Base-by-base conservation (phyloP, 1,140 invertebrate genomes). In the Gryon sp. region DNA sequence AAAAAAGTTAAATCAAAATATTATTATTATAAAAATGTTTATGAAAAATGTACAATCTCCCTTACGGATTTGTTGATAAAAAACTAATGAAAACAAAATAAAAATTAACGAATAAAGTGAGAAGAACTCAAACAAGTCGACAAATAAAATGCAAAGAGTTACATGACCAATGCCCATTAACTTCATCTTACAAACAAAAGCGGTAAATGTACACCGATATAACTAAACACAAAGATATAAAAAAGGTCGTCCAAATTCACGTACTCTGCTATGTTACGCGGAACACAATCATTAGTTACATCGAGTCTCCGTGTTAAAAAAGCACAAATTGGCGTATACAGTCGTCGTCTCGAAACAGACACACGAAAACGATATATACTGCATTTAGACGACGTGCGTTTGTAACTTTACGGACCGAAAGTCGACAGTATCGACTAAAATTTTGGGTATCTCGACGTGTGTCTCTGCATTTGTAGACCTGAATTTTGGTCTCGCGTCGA, bases 221-320 rank as follows among this genome's bases (percentile, higher is more conserved):
- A 30, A 68, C 30, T 34, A 57, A 24, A 57, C 30, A 68, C 50
- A 68, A 57, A n/a, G n/a, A n/a, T n/a, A n/a, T n/a, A n/a, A n/a
- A n/a, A n/a, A 57, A 53, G 45, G 20, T 32, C 30, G 19, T 59
- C 26, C 12, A 41, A 68, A 69, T 59, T 69, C 45, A 50, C 43
- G 53, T 69, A 43, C 15, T 70, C 43, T 57, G 43, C 53, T 46
- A 52, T 28, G 34, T 45, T 30, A 70, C 57, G 38, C 66, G 55
- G 41, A 60, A 70, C 43, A 53, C 52, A 70, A 55, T 70, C 36
- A 70, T 70, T 70, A 70, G 66, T 70, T 70, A 70, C 66, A 70
- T 45, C 38, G 55, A 60, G 24, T 48, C 0, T 69, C 45, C 65
- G 41, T 50, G 65, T 59, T 70, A 60, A 60, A 34, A 50, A 57